Conservation (phyloP, 1,140 invertebrate species). For the Harpegnathos saltator region DNA sequence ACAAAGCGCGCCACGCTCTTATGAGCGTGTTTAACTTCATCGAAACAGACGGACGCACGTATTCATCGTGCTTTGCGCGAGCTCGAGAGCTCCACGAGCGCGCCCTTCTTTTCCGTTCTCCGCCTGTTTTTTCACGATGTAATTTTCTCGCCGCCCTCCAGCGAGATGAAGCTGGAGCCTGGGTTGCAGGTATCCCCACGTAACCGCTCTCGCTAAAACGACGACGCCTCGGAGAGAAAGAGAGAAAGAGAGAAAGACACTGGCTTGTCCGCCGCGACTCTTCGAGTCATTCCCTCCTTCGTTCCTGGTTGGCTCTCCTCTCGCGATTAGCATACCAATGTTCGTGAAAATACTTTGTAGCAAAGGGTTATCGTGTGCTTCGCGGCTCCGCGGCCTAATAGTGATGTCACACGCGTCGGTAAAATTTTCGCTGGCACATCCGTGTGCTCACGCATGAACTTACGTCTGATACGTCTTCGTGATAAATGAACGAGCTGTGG, state of each 20-base stretch:
- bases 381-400: conserved; percentile 7
- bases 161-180: conserved; percentile 16
- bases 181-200: conserved; percentile 9
- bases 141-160: conserved; percentile 37
- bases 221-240: conserved; percentile 32
- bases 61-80: neutral
- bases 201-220: conserved; percentile 27
- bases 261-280: conserved; percentile 4
- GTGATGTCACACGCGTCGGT: conserved; percentile 28
- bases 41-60: neutral
- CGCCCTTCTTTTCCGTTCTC: conserved; percentile 24
- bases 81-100: neutral
- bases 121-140: conserved; percentile 29
- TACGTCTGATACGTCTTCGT: neutral
- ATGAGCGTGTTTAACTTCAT: neutral
- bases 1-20: too few relatives aligned
- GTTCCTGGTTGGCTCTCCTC: neutral
- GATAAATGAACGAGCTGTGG: neutral
- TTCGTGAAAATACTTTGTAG: conserved; percentile 36
- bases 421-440: conserved; percentile 28
- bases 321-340: conserved; percentile 49
- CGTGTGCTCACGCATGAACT: conserved; percentile 7
- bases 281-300: conserved; percentile 47
- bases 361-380: conserved; percentile 13
- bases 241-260: conserved; percentile 36